Evolutionary conservation across 2,113 vertebrate genomes (phyloP).

Genomic region (Gadus macrocephalus): DNA sequence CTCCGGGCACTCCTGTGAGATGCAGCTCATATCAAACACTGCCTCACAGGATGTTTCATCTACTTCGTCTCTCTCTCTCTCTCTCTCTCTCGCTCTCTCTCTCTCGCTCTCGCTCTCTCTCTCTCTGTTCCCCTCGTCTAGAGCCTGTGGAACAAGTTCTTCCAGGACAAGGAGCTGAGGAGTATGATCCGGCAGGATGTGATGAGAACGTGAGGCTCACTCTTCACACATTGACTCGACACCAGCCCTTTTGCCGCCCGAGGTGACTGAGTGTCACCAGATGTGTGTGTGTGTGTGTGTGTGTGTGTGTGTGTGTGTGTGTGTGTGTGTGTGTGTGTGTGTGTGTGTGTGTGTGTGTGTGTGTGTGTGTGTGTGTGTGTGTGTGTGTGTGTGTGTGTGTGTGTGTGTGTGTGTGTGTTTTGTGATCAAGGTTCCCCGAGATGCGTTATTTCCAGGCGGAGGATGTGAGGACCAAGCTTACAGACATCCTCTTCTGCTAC

Average conservation of each 20-base stretch:
- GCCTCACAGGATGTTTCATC: too few relatives aligned
- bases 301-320: background rate
- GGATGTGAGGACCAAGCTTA: constrained; percentile 92
- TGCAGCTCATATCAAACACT: too few relatives aligned
- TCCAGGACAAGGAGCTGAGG: constrained; percentile 97
- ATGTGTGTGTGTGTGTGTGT: background rate
- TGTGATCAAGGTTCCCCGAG: constrained; percentile 85
- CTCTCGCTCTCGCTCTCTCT: background rate
- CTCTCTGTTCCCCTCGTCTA: constrained; percentile 49
- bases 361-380: background rate
- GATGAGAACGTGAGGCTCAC: constrained; percentile 85
- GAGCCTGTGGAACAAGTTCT: constrained; percentile 99
- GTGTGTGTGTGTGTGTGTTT: background rate
- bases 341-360: background rate
- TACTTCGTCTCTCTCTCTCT: background rate
- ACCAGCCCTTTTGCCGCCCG: background rate
- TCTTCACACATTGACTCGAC: too few relatives aligned
- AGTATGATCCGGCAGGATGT: constrained; percentile 98
- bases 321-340: background rate
- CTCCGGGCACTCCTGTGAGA: too few relatives aligned
- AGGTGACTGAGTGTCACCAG: background rate
- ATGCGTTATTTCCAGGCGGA: constrained; percentile 97
- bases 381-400: background rate
- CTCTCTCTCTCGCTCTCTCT: background rate
- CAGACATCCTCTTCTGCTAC: constrained; percentile 97